Percentiles rank a stretch among this genome's conserved stretches.
phyloP scores from a whole-genome alignment of 2,888 invertebrate genomes.

The Tenthredo scrophulariae region DNA sequence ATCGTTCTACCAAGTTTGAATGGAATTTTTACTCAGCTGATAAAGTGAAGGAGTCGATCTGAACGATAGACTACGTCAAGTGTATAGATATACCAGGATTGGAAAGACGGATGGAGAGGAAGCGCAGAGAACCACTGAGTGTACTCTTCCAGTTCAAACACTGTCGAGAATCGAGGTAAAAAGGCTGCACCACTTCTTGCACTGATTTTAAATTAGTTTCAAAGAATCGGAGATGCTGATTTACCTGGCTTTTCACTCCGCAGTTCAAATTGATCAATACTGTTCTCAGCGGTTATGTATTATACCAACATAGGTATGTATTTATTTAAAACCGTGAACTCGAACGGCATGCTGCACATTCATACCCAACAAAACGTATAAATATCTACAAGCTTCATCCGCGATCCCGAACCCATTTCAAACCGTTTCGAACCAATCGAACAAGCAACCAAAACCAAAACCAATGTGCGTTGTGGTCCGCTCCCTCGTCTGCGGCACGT shows the following conservation, averaged over 20 bases:
- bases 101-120: not conserved
- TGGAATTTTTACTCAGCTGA: not conserved
- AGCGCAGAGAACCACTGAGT: slow-evolving; percentile 48
- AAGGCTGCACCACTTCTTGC: slow-evolving; percentile 50
- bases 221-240: not conserved
- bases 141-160: slow-evolving; percentile 64
- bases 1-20: not conserved
- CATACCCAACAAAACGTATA: not conserved
- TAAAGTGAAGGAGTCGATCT: not conserved
- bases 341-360: not conserved
- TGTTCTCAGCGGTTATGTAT: not conserved
- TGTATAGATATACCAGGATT: not conserved
- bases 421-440: slow-evolving; percentile 15
- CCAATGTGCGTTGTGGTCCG: slow-evolving; percentile 30
- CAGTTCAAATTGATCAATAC: not conserved
- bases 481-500: slow-evolving; percentile 26
- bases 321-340: not conserved
- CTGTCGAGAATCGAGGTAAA: slow-evolving; percentile 56
- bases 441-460: slow-evolving; percentile 35
- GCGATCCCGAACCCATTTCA: not conserved
- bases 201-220: not conserved
- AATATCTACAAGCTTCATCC: not conserved
- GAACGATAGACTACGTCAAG: not conserved
- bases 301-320: not conserved
- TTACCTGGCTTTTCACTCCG: not conserved